Conservation (phyloP, 2,113 vertebrate species). For the Notiomystis cincta region DNA sequence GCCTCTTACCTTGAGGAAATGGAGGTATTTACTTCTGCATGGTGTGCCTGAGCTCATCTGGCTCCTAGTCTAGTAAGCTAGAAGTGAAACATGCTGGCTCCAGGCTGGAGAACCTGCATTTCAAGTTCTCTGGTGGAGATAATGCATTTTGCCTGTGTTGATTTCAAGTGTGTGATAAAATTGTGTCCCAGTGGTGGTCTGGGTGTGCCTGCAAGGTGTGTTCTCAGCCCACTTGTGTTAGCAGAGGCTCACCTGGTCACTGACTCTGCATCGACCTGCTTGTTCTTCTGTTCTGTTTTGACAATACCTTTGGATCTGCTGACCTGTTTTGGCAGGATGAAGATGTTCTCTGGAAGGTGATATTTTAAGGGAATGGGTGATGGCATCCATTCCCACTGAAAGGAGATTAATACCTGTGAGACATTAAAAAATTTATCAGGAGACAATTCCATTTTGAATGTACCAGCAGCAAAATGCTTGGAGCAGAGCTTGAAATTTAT, state of each 20-base stretch:
- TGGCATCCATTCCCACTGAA: not conserved
- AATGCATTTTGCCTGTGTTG: not conserved
- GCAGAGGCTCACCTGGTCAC: not conserved
- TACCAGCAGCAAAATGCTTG: not conserved
- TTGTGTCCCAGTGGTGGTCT: not conserved
- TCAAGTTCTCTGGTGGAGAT: not conserved
- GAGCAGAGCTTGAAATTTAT: not conserved
- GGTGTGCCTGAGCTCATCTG: not conserved
- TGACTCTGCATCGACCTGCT: not conserved
- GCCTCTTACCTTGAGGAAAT: not conserved
- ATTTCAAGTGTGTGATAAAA: not conserved
- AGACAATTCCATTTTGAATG: not conserved
- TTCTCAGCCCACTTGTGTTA: not conserved
- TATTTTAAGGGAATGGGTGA: not conserved
- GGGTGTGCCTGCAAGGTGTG: fast-evolving
- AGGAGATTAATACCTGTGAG: not conserved
- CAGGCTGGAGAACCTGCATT: not conserved
- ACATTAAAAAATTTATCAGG: not conserved
- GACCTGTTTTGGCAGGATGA: not conserved
- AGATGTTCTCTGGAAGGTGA: not conserved
- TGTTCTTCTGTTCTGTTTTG: not conserved
- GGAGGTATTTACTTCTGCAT: not conserved
- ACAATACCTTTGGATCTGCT: not conserved
- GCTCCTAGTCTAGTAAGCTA: not conserved
- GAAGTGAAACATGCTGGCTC: not conserved